Evolutionary conservation across 2,888 invertebrate genomes (phyloP).

Genomic region (Thera britannica): DNA sequence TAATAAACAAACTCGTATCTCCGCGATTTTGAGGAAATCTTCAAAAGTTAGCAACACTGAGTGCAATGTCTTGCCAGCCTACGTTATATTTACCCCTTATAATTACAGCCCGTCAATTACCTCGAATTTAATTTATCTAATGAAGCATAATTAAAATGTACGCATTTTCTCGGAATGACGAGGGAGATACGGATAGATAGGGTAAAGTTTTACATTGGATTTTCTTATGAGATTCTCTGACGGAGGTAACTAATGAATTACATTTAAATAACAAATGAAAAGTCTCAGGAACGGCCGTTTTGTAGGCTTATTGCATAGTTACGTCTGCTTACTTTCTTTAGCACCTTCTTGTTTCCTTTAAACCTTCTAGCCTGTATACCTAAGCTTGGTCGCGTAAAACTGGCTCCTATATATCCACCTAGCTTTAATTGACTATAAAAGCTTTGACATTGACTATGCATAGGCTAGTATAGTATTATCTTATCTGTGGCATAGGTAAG

Average conservation of each 20-base stretch:
- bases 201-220: conserved; percentile 50
- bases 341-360: conserved; percentile 1
- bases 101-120: conserved; percentile 80
- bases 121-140: conserved; percentile 83
- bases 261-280: conserved; percentile 38
- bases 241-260: conserved; percentile 37
- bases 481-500: too few relatives aligned
- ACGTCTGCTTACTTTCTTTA: conserved; percentile 13
- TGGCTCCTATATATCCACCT: too few relatives aligned
- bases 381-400: too few relatives aligned
- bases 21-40: conserved; percentile 47
- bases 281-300: conserved; percentile 20
- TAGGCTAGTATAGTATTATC: too few relatives aligned
- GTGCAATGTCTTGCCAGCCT: conserved; percentile 60
- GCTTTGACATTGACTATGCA: too few relatives aligned
- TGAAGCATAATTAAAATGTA: conserved; percentile 84
- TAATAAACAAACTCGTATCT: conserved; percentile 56
- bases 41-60: conserved; percentile 59
- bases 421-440: too few relatives aligned
- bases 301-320: conserved; percentile 24
- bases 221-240: conserved; percentile 32
- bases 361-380: background rate
- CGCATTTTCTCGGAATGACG: conserved; percentile 70
- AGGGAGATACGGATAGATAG: conserved; percentile 51
- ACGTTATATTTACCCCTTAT: conserved; percentile 54